These are phyloP conservation scores for Dendrolimus houi DNA, from an alignment of 2,888 invertebrate genomes.

Conservation along the genomic window DNA sequence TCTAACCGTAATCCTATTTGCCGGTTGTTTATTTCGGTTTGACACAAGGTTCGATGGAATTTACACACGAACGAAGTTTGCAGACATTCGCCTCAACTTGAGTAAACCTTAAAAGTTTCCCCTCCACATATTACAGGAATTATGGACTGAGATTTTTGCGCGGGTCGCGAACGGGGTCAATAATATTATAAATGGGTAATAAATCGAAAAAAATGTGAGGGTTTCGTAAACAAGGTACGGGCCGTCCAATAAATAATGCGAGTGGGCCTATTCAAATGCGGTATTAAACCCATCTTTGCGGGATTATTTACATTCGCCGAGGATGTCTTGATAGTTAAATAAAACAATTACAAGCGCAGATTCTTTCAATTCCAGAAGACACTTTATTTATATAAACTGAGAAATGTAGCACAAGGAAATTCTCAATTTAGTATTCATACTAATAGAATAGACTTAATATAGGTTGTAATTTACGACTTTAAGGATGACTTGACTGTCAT, in stretches of 20 bases:
- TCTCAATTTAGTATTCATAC: too few species aligned
- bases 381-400: too few species aligned
- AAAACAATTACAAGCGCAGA: neutral
- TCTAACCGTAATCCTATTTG: slow-evolving; percentile 51
- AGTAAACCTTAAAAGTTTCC: slow-evolving; percentile 15
- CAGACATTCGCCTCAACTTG: slow-evolving; percentile 28
- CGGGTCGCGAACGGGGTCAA: slow-evolving; percentile 22
- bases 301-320: slow-evolving; percentile 16
- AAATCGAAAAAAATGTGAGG: slow-evolving; percentile 41
- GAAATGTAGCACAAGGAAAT: too few species aligned
- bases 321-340: neutral
- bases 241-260: slow-evolving; percentile 37
- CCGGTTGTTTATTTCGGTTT: slow-evolving; percentile 52
- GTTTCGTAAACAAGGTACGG: slow-evolving; percentile 38
- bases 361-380: too few species aligned
- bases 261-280: slow-evolving; percentile 18
- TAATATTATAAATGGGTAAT: slow-evolving; percentile 34
- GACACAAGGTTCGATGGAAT: slow-evolving; percentile 37
- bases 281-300: slow-evolving; percentile 26
- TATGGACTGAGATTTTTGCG: slow-evolving; percentile 19
- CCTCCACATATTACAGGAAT: slow-evolving; percentile 6
- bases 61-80: slow-evolving; percentile 32
- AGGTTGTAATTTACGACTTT: too few species aligned
- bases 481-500: too few species aligned
- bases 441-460: too few species aligned